Conservation (phyloP, 2,797 vertebrate genomes). For the Amblyopsis hoosieri region DNA sequence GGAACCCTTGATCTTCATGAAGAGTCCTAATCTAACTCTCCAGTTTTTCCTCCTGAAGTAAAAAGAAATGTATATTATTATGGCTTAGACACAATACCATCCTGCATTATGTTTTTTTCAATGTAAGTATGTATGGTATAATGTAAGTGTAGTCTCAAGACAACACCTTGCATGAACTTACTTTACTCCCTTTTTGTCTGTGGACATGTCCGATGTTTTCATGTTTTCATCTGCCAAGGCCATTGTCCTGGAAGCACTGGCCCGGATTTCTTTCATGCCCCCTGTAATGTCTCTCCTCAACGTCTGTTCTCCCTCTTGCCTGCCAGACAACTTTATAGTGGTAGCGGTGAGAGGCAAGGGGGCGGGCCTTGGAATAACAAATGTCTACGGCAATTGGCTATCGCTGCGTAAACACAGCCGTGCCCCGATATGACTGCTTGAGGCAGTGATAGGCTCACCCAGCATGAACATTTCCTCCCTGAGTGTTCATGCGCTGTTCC, state of each 20-base stretch:
- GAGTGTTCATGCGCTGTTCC: conserved; percentile 25
- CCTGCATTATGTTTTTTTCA: background rate
- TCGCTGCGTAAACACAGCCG: conserved; percentile 48
- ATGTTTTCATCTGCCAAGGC: conserved; percentile 33
- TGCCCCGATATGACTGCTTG: conserved; percentile 31
- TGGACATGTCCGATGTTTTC: conserved; percentile 33
- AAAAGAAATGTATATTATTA: background rate
- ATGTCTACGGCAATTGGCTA: conserved; percentile 52
- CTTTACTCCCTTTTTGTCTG: conserved; percentile 53
- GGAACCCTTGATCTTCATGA: conserved; percentile 60
- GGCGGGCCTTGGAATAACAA: conserved; percentile 28
- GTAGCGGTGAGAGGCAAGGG: background rate
- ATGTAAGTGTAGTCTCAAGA: background rate
- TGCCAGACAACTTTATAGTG: conserved; percentile 62
- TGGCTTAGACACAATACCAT: background rate
- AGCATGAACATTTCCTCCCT: conserved; percentile 47
- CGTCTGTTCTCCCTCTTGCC: conserved; percentile 48
- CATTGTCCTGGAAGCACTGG: conserved; percentile 35
- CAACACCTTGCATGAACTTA: conserved; percentile 39
- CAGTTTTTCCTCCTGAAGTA: conserved; percentile 67
- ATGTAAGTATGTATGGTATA: background rate
- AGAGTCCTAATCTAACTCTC: conserved; percentile 62
- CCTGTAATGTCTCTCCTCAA: conserved; percentile 24
- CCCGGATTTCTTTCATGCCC: conserved; percentile 59
- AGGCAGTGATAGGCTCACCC: conserved; percentile 40